A percentile compares a stretch with the other conserved stretches of the same genome.
These are phyloP conservation scores for Zophobas morio DNA, from an alignment of 1,140 invertebrate species.

Conservation along the genomic window DNA sequence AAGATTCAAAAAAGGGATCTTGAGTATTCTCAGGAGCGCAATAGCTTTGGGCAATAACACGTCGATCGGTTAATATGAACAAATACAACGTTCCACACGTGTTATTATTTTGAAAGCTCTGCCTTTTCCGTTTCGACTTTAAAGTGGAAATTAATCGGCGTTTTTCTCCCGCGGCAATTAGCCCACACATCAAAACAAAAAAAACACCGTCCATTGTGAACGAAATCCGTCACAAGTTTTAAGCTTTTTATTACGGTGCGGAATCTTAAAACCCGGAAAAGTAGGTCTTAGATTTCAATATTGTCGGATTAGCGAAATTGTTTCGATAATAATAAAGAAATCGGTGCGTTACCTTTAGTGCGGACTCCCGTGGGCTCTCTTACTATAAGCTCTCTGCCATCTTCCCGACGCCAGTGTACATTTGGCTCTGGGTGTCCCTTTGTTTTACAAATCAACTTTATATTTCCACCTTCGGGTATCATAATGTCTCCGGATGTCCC, in stretches of 20 bases:
- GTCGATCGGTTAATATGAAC: slow-evolving; percentile 52
- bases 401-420: slow-evolving; percentile 90
- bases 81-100: slow-evolving; percentile 45
- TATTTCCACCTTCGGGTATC: slow-evolving; percentile 84
- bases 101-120: slow-evolving; percentile 35
- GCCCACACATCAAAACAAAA: slow-evolving; percentile 1
- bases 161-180: neutral
- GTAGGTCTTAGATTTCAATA: slow-evolving; percentile 14
- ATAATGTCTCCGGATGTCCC: slow-evolving; percentile 87
- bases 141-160: slow-evolving; percentile 15
- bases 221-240: slow-evolving; percentile 13
- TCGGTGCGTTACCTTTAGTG: slow-evolving; percentile 57
- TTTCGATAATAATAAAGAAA: slow-evolving; percentile 26
- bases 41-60: slow-evolving; percentile 53
- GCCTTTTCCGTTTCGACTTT: slow-evolving; percentile 24
- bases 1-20: slow-evolving; percentile 57
- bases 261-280: slow-evolving; percentile 15
- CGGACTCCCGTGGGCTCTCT: slow-evolving; percentile 59
- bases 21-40: slow-evolving; percentile 54
- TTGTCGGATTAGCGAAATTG: slow-evolving; percentile 14
- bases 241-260: slow-evolving; percentile 9
- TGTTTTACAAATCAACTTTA: slow-evolving; percentile 77
- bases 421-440: slow-evolving; percentile 87
- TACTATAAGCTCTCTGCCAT: slow-evolving; percentile 84
- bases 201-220: neutral